Percentiles rank a stretch among this genome's conserved stretches.
Conservation (phyloP, 2,113 vertebrate genomes). For the Spilogale gracilis region DNA sequence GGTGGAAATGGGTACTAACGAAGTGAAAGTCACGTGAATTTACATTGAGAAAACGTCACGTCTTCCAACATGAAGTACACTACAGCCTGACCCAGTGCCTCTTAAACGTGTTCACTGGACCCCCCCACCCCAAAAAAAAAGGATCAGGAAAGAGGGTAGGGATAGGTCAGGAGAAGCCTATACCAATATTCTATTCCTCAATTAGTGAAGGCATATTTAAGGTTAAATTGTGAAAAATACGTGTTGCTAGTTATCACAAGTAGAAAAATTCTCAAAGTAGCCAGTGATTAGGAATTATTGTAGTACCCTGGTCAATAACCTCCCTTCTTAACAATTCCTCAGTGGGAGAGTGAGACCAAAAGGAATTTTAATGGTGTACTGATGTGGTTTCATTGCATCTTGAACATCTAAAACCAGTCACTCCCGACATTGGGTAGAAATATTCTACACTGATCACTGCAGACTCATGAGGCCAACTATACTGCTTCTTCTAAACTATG, state of each 20-base stretch:
- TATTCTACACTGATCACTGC: background rate
- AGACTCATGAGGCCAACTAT: background rate
- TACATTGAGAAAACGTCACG: background rate
- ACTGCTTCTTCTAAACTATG: background rate
- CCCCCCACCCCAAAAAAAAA: background rate
- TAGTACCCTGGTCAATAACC: background rate
- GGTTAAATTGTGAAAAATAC: background rate
- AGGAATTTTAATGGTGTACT: background rate
- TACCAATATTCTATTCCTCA: background rate
- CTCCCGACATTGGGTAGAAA: background rate
- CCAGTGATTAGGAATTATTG: background rate
- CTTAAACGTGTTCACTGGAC: background rate
- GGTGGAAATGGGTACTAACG: background rate
- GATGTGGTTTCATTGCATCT: background rate
- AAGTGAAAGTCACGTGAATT: background rate
- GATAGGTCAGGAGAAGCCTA: background rate
- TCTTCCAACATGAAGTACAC: background rate
- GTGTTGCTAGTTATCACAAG: background rate
- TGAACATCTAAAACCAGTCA: background rate
- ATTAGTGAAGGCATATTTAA: slow-evolving; percentile 34
- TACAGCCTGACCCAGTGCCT: background rate
- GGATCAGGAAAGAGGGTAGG: background rate
- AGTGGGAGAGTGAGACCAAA: background rate
- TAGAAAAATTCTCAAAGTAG: background rate
- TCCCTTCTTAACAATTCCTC: background rate